Base-by-base conservation (phyloP, 2,888 invertebrate species). In the Sepiola atlantica region DNA sequence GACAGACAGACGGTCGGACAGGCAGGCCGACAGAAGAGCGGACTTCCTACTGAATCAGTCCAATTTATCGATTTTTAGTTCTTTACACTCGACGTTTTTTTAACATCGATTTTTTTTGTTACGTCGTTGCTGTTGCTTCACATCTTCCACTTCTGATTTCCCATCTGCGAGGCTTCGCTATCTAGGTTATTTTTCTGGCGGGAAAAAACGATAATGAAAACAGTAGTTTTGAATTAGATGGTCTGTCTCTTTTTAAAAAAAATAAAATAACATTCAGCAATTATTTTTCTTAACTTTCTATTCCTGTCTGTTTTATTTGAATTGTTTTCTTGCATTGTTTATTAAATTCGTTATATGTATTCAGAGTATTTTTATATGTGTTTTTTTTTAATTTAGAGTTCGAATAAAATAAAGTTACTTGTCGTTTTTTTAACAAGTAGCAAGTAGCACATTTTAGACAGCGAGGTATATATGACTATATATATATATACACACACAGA, bases 21-120 rank as follows among this genome's bases (percentile, higher is more conserved):
- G 32, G 32, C 18, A 77, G 77, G n/a, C n/a, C n/a, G 14, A 77
- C 77, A 21, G 77, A 16, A 14, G 32, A 32, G 32, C 32, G 77
- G 77, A 77, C 77, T 77, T 77, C 32, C 77, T n/a, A 77, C n/a
- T 77, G 77, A 77, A 77, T 32, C 77, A 77, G 77, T 77, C 77
- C 77, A 77, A 77, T 32, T 77, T 77, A 77, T 77, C 32, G 77
- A 77, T 77, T n/a, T 77, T 18, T 16, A 1, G n/a, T 77, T 77
- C 32, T 77, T 77, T 32, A 32, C 32, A 77, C 32, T 77, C 14
- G 32, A 16, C 32, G 4, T n/a, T 14, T 32, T n/a, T 77, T 77
- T 45, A 45, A 16, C n/a, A 18, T 77, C 32, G 0, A 14, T 77
- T 77, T 32, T n/a, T 45, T 45, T 45, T 77, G n/a, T 77, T 77